Base-by-base conservation (phyloP, 1,140 invertebrate genomes). In the Pseudoatta argentina region DNA sequence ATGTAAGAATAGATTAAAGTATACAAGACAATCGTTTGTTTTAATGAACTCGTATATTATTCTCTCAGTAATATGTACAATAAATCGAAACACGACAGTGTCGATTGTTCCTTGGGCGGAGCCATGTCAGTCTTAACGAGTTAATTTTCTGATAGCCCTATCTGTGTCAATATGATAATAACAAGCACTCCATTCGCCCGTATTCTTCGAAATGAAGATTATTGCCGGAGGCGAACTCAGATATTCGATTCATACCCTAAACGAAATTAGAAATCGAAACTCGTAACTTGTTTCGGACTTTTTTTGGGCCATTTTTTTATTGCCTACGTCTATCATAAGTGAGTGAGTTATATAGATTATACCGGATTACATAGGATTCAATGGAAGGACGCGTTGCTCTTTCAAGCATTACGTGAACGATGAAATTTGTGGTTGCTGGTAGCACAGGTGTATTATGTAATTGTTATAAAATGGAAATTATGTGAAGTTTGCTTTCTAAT, bases 321-420 rank as follows among this genome's bases (percentile, higher is more conserved):
- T 61, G n/a, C 39, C 69, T 24, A 61, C 67, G 79, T 10, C 55
- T 73, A 18, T 83, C 69, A 75, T 73, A 72, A 48, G 69, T 21
- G 69, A 63, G 24, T 34, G 39, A 24, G 39, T 71, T 44, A 61
- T 72, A 83, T 73, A 21, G 12, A 12, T 69, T 69, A 48, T 39
- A 66, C n/a, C 24, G 55, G 67, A 82, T 82, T 73, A 73, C 18
- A 48, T 30, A 44, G n/a, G 55, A 75, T 63, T 63, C 39, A 39
- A 63, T 63, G 48, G 39, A 73, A 24, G 34, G 73, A 61, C 55
- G 24, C 18, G 24, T 34, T 83, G 69, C 55, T 57, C 79, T 83
- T 83, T 83, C 69, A 16, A 82, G 24, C 12, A 75, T 83, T 83
- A 83, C 69, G 24, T 75, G 79, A 83, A 61, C 55, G 79, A 63